Evolutionary conservation across 2,888 invertebrate species (phyloP), one percentile per base, ranked within the genome.

Genomic region (Dorcus hopei): DNA sequence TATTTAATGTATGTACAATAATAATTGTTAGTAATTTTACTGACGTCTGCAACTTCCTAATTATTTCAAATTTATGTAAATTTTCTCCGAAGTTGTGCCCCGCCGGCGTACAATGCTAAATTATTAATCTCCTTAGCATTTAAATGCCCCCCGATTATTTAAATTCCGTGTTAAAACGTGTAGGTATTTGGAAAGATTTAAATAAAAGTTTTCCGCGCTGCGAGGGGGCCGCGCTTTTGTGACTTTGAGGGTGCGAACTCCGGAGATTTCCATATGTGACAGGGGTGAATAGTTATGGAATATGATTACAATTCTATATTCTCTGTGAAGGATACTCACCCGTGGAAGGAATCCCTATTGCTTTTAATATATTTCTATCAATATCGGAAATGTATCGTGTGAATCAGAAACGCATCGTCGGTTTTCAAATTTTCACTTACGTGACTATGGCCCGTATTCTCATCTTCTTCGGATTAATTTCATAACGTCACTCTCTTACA

Each of bases 191-290:
- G 61, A 59, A 54, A 64, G 64, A 64, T 64, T 66, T 66, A 66
- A 66, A 66, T 64, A 64, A 66, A 66, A 61, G 33, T 56, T 58
- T 57, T 57, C 53, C 53, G 50, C 11, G 11, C 52, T 47, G 42
- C 42, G 23, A 43, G 33, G 59, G 52, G 45, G 38, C 19, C 43
- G 53, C 54, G 60, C 63, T 63, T 59, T 61, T 61, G 63, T 62
- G 63, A 56, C 54, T 59, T 56, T 56, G 60, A 60, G 63, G 63
- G 65, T 61, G 61, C 61, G 54, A 62, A 64, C 63, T 62, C 61
- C 42, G 58, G 57, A 59, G 64, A 66, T 66, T 66, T 65, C 65
- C 66, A 66, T 66, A 64, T 66, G 65, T 63, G 65, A 66, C 61
- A 61, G 57, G 65, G 65, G 65, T 61, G 66, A 65, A 66, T 64